phyloP scores from a whole-genome alignment of 2,888 invertebrate genomes.

The Platycheirus albimanus region DNA sequence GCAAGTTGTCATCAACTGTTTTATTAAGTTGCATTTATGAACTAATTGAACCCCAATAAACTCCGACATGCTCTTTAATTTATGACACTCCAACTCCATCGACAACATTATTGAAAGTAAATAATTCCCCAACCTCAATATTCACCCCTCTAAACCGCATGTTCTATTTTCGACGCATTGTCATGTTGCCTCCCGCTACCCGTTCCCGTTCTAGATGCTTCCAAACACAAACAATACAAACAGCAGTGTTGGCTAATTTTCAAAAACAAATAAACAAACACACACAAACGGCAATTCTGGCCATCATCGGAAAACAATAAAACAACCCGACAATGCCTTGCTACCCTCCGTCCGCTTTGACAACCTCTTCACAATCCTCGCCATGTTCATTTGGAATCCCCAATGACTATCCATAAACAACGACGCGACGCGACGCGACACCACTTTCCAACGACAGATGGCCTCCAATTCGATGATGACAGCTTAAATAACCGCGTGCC shows the following conservation, averaged over 20 bases:
- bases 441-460: slow-evolving; percentile 57
- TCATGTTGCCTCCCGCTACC: not conserved
- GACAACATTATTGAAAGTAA: slow-evolving; percentile 7
- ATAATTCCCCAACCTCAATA: slow-evolving; percentile 15
- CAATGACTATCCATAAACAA: slow-evolving; percentile 46
- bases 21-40: not conserved
- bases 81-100: slow-evolving; percentile 50
- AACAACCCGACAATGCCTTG: slow-evolving; percentile 1
- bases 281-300: not conserved
- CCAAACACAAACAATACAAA: slow-evolving; percentile 47
- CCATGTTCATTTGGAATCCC: slow-evolving; percentile 55
- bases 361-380: not conserved
- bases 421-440: too few species aligned
- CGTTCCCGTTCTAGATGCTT: not conserved
- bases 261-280: slow-evolving; percentile 50
- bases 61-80: slow-evolving; percentile 47
- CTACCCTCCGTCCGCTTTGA: not conserved
- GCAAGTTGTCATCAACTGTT: not conserved
- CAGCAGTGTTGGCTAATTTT: slow-evolving; percentile 34
- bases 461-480: slow-evolving; percentile 56
- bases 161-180: slow-evolving; percentile 37
- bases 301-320: slow-evolving; percentile 57
- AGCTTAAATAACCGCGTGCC: slow-evolving; percentile 7
- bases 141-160: not conserved
- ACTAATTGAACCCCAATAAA: slow-evolving; percentile 48